These are phyloP conservation scores for Halocynthia aurantium DNA, from an alignment of 23 tunicate genomes.

Conservation along the genomic window DNA sequence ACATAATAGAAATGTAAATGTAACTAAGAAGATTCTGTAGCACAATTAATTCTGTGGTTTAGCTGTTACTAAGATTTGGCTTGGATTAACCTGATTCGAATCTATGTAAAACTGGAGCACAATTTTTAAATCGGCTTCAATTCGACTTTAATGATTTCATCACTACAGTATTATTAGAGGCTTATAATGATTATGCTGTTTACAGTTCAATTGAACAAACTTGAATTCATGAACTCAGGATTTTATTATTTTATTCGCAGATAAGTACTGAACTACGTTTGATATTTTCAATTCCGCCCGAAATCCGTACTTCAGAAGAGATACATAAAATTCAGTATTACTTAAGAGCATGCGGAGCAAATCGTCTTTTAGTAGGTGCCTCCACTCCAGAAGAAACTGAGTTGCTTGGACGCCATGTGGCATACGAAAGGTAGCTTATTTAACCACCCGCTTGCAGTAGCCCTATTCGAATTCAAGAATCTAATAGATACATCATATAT, in stretches of 20 bases:
- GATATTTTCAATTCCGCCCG: slow-evolving; percentile 45
- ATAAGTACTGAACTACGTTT: slow-evolving; percentile 31
- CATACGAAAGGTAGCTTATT: slow-evolving; percentile 40
- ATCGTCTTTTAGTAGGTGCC: slow-evolving; percentile 29
- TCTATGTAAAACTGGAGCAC: too few relatives aligned
- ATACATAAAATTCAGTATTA: slow-evolving; percentile 29
- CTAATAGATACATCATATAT: not conserved
- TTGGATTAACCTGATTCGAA: too few relatives aligned
- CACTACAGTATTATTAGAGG: too few relatives aligned
- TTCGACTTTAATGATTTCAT: too few relatives aligned
- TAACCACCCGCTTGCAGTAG: not conserved
- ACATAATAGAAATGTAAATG: too few relatives aligned
- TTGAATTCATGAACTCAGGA: too few relatives aligned
- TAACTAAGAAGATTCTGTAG: too few relatives aligned
- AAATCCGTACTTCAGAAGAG: slow-evolving; percentile 27
- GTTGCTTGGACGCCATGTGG: slow-evolving; percentile 27
- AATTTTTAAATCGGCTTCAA: too few relatives aligned
- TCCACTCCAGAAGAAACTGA: slow-evolving; percentile 26
- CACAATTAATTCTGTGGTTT: too few relatives aligned
- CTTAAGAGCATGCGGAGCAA: slow-evolving; percentile 33
- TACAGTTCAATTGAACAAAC: too few relatives aligned
- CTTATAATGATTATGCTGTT: too few relatives aligned
- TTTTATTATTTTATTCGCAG: slow-evolving; percentile 6
- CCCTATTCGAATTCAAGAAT: not conserved
- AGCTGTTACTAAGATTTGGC: too few relatives aligned